These are phyloP conservation scores for Acestrorhynchus altus DNA, from an alignment of 2,797 vertebrate genomes.

Conservation along the genomic window DNA sequence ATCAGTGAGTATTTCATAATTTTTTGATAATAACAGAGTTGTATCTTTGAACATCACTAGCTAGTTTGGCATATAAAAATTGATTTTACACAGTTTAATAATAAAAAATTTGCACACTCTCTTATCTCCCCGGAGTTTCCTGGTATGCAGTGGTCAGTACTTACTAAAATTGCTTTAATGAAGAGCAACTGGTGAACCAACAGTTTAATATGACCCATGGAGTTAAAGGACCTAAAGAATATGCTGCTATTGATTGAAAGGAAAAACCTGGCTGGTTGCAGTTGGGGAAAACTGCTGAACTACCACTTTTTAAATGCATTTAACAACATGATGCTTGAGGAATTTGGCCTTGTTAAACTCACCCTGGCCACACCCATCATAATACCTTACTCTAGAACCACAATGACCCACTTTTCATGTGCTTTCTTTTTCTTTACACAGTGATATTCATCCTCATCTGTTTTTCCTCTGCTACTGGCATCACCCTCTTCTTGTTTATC, in stretches of 20 bases:
- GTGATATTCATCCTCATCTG: conserved; percentile 61
- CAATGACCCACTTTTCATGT: background rate
- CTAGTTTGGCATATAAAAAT: background rate
- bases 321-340: background rate
- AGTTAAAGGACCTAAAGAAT: too few species aligned
- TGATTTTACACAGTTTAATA: too few species aligned
- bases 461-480: conserved; percentile 62
- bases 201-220: too few species aligned
- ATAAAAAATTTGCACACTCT: too few species aligned
- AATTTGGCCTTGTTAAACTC: background rate
- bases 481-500: conserved; percentile 59
- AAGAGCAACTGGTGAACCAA: too few species aligned
- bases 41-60: background rate
- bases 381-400: background rate
- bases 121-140: too few species aligned
- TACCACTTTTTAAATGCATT: background rate
- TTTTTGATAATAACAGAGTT: background rate
- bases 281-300: too few species aligned
- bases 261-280: too few species aligned
- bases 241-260: too few species aligned
- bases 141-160: too few species aligned
- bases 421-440: conserved; percentile 55
- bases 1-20: conserved; percentile 62
- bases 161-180: too few species aligned
- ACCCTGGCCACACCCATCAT: background rate